Percentiles rank a stretch among this genome's conserved stretches.
Evolutionary conservation across 2,797 vertebrate species (phyloP).

Genomic region (Micropoecilia bifurca): DNA sequence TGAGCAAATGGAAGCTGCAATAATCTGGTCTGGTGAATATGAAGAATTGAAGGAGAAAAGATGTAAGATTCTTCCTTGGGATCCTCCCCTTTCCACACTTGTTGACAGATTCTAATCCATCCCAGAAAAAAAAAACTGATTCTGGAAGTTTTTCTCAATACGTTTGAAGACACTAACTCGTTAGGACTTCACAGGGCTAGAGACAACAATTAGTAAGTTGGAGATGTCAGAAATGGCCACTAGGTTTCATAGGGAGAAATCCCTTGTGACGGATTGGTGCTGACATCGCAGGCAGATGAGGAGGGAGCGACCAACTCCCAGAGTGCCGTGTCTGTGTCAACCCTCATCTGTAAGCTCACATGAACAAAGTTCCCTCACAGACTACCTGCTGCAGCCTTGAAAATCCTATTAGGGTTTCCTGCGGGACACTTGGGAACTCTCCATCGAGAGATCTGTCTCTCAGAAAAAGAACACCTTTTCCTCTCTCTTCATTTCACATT

Average conservation of each 20-base stretch:
- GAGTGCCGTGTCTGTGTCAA: slow-evolving; percentile 69
- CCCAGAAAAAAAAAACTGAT: slow-evolving; percentile 88
- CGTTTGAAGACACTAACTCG: slow-evolving; percentile 92
- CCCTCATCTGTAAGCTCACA: slow-evolving; percentile 72
- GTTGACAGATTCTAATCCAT: slow-evolving; percentile 83
- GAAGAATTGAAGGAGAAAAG: slow-evolving; percentile 89
- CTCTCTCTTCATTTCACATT: slow-evolving; percentile 47
- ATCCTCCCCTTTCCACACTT: slow-evolving; percentile 41
- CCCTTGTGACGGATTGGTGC: slow-evolving; percentile 92
- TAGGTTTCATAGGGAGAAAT: slow-evolving; percentile 89
- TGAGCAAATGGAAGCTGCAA: slow-evolving; percentile 84
- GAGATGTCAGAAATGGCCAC: slow-evolving; percentile 92
- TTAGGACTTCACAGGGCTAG: slow-evolving; percentile 92
- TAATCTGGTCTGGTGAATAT: slow-evolving; percentile 87
- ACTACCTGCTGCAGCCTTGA: slow-evolving; percentile 79
- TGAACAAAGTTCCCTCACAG: slow-evolving; percentile 75
- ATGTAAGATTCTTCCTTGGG: slow-evolving; percentile 78
- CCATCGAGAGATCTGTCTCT: slow-evolving; percentile 72
- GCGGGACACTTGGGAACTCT: slow-evolving; percentile 69
- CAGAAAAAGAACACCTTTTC: slow-evolving; percentile 69
- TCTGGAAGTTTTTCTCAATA: slow-evolving; percentile 84
- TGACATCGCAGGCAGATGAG: slow-evolving; percentile 88
- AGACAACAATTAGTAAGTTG: slow-evolving; percentile 98
- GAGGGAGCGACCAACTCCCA: slow-evolving; percentile 79
- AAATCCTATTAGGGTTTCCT: slow-evolving; percentile 79